Percentiles rank a stretch among this genome's conserved stretches.
phyloP scores from a whole-genome alignment of 2,113 vertebrate genomes.

The Oenanthe oenanthe region DNA sequence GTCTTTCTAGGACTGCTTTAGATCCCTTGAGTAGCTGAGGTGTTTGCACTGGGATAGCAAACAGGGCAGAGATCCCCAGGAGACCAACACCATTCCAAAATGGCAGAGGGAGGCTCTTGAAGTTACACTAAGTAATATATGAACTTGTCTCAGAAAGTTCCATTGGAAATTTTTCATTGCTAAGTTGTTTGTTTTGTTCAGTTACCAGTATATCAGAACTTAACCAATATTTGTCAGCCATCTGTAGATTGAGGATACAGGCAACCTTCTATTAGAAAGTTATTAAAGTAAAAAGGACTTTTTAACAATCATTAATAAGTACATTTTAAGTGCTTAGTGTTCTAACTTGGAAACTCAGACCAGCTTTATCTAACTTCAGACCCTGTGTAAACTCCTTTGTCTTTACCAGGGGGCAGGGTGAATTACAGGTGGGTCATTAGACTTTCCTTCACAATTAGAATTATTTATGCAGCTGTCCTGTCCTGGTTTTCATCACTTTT shows the following conservation, averaged over 20 bases:
- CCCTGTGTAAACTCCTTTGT: background rate
- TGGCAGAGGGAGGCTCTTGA: background rate
- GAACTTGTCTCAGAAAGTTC: background rate
- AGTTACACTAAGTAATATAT: background rate
- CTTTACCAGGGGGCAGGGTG: background rate
- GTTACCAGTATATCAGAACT: background rate
- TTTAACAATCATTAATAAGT: background rate
- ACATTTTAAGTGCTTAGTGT: background rate
- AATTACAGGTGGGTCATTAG: background rate
- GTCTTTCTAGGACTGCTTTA: background rate
- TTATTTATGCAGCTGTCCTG: slow-evolving; percentile 9
- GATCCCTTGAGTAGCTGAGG: background rate
- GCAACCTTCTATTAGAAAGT: background rate
- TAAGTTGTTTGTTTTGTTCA: background rate
- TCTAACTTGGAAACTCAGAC: background rate
- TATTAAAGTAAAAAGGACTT: background rate
- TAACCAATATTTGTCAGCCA: background rate
- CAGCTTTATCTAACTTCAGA: background rate
- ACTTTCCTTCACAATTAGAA: background rate
- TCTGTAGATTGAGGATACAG: background rate
- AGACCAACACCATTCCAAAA: background rate
- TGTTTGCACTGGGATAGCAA: background rate
- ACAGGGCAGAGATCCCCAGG: background rate
- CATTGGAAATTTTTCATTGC: background rate
- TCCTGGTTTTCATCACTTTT: background rate